These are phyloP conservation scores for Helarctos malayanus DNA, from an alignment of 2,797 vertebrate species.

Conservation along the genomic window DNA sequence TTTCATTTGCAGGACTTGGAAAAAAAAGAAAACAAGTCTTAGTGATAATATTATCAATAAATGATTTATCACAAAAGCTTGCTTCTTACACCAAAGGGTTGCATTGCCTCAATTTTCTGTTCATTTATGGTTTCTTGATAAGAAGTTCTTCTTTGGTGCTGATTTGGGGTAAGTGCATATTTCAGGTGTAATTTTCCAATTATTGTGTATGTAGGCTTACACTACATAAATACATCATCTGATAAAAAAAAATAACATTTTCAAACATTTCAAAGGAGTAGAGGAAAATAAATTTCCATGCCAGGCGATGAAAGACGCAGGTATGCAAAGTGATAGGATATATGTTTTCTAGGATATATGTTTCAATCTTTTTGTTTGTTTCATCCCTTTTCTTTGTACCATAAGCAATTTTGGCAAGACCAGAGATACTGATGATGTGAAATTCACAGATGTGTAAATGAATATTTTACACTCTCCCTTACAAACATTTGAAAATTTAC, in stretches of 20 bases:
- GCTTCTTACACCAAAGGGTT: constrained; percentile 26
- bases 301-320: not conserved
- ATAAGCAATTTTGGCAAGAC: constrained; percentile 30
- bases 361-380: not conserved
- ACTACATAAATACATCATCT: not conserved
- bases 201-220: not conserved
- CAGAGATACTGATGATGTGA: not conserved
- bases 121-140: constrained; percentile 38
- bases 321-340: not conserved
- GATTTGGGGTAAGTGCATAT: not conserved
- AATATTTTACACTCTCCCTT: constrained; percentile 1
- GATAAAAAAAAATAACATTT: constrained; percentile 52
- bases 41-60: not conserved
- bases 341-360: not conserved
- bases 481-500: not conserved
- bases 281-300: constrained; percentile 52
- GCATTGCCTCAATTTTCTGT: not conserved
- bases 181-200: constrained; percentile 37
- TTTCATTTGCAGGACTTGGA: not conserved
- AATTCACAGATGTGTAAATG: not conserved
- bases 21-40: not conserved
- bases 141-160: not conserved
- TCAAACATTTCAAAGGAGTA: not conserved
- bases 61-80: constrained; percentile 19
- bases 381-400: not conserved